Base-by-base conservation (phyloP, 2,888 invertebrate species). In the Strigamia crassipes region DNA sequence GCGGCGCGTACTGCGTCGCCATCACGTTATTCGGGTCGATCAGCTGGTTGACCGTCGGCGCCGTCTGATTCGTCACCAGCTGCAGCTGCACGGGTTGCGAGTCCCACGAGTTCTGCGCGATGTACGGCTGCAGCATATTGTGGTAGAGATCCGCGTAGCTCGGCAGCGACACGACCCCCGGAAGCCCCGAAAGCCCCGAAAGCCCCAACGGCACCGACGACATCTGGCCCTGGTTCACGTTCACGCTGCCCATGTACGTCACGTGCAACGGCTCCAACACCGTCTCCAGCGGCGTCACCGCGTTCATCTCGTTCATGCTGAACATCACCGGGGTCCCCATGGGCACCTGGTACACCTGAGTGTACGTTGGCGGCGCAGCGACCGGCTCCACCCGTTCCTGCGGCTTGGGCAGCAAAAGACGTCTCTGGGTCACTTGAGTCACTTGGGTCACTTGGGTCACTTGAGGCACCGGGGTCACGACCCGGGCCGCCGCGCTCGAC, bases 211-310 rank as follows among this genome's bases (percentile, higher is more conserved):
- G 79, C 46, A 82, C 21, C 21, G 81, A 61, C 15, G 73, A 21
- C 23, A 81, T 15, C 18, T 51, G 81, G 9, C 42, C 66, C 18
- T 82, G 82, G 3, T 66, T 31, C 34, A 83, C n/a, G 41, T 51
- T 82, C 18, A 82, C 38, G 23, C 82, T 80, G 1, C 83, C 82
- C 23, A 83, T 15, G 23, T 82, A 82, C 5, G 79, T 56, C 34
- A 83, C 15, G 12, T 66, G 81, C 6, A 81, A 4, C 10, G 81
- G 81, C 18, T 81, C 66, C 66, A 81, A 31, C 1, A 81, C 66
- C 10, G 81, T 61, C 12, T 81, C 81, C 21, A 80, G 9, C 3
- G 81, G 81, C n/a, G 66, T 66, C 13, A 66, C 38, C n/a, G 81
- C n/a, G 9, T 31, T 34, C 34, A 66, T 21, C 0, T 81, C 61